Evolutionary conservation across 2,888 invertebrate genomes (phyloP), one percentile per base, ranked within the genome.

Genomic region (Pemphredon lugubris): DNA sequence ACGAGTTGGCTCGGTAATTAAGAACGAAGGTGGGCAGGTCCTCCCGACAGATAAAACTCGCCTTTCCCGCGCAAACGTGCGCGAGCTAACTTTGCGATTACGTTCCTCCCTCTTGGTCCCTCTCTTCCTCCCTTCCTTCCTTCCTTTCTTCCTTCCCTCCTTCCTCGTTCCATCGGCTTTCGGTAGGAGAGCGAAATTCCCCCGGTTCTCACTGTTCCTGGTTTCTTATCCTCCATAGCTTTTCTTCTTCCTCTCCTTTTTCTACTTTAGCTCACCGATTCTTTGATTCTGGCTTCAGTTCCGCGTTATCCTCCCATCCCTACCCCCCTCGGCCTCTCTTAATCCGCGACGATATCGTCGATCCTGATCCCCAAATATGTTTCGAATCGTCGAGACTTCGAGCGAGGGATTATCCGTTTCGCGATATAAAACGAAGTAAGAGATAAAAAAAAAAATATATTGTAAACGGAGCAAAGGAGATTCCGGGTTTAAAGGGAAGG

Each of bases 1-100:
- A 72, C 68, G 65, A 67, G 63, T 64, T 44, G 44, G 60, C 59
- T 44, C 53, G 65, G 69, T 79, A 79, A 79, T 79, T 79, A 80
- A 77, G 77, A 75, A 65, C 47, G 69, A 77, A 80, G 66, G 61
- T 72, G 69, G 72, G 74, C 63, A 64, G 69, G 50, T 55, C 70
- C 50, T 47, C 37, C 68, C 20, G 60, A 65, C 69, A 59, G 71
- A 67, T 74, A 63, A 74, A 79, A 71, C 68, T 73, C 63, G 60
- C 48, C 67, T 53, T 57, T 57, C 58, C 50, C 57, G 65, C 47
- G 37, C 57, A 66, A 67, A 73, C 70, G 77, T 53, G 57, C 37
- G 57, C 44, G 37, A 44, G 18, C 40, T 23, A 51, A 13, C 44
- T 7, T 23, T 18, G n/a, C 20, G 21, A 6, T 30, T n/a, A 13